Evolutionary conservation across 2,113 vertebrate genomes (phyloP), one percentile per base, ranked within the genome.

Genomic region (Poeciliopsis retropinna): DNA sequence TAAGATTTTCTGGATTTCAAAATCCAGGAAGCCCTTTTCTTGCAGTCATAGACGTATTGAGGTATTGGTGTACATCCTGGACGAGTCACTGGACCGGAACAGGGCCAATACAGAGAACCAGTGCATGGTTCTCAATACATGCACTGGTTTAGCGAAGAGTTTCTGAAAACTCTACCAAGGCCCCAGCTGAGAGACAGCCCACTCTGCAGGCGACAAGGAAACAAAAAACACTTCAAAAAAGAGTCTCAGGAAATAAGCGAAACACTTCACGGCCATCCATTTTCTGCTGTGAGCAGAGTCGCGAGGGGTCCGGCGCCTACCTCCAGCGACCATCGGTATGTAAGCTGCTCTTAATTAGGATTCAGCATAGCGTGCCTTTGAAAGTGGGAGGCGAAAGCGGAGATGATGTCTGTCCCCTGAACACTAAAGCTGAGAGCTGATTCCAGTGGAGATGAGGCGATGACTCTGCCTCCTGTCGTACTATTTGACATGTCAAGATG

Each of bases 401-500:
- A 64, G 63, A 64, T 31, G 64, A 13, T 41, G 19, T 29, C 64
- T 60, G 72, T 8, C 61, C 31, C 37, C 29, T 17, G 41, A 73
- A 73, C 22, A 64, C 19, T 25, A 30, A 63, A 27, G 37, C 32
- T 37, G 12, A 29, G 30, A 32, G 27, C 39, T 27, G 39, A 64
- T 47, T 44, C 28, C 25, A 44, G 61, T 17, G 29, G 41, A 41
- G 29, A 54, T 5, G 61, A 73, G 29, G 29, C 31, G 30, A 19
- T n/a, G 30, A 29, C 44, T 72, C 39, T 72, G 37, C 28, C 70
- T 64, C 39, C 32, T 5, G 6, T 62, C 22, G 6, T 31, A 31
- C 41, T 51, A 34, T 73, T n/a, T 70, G 67, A 41, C 30, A 70
- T 64, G 61, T 39, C 32, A 60, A 75, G 37, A 67, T 61, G 64